Base-by-base conservation (phyloP, 1,140 invertebrate genomes). In the Halictus rubicundus region DNA sequence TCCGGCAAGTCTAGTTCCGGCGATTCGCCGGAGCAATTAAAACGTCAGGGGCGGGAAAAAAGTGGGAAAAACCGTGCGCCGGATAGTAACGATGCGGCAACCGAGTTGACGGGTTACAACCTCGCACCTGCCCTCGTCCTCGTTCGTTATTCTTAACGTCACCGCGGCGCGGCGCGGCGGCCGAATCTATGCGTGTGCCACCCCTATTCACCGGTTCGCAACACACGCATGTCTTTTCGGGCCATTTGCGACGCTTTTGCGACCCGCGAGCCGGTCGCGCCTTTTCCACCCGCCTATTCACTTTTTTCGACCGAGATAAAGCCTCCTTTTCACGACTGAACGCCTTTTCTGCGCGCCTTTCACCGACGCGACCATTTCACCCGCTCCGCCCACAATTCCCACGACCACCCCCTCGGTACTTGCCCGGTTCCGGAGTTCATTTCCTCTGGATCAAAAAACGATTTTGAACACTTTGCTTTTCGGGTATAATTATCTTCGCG, bases 91-190 rank as follows among this genome's bases (percentile, higher is more conserved):
- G 63, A 69, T 78, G 61, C 79, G 54, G 23, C 37, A 66, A 73
- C 49, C 6, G 49, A 57, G 69, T 52, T 66, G 84, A 61, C 83
- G 66, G 61, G 74, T 85, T 84, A 69, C 74, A 85, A 75, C 79
- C 83, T 85, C 80, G 79, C 83, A 82, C 70, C 82, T 86, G 74
- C 73, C 79, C 83, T 79, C 83, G 74, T 69, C 71, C 79, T 82
- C 74, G 79, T 86, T 86, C 68, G 84, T 86, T 86, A 86, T 85
- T 86, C 84, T 82, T 85, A 82, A 86, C 73, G 70, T 78, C 82
- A 75, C 69, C 66, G 39, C 70, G 66, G 27, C 1, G 39, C 70
- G 66, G 27, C 1, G n/a, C 46, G 32, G 72, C 73, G 65, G 65
- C 49, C 83, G 57, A 85, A 85, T 85, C 75, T 79, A 82, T 72